Evolutionary conservation across 2,888 invertebrate genomes (phyloP).

Genomic region (Tanypteryx hageni): DNA sequence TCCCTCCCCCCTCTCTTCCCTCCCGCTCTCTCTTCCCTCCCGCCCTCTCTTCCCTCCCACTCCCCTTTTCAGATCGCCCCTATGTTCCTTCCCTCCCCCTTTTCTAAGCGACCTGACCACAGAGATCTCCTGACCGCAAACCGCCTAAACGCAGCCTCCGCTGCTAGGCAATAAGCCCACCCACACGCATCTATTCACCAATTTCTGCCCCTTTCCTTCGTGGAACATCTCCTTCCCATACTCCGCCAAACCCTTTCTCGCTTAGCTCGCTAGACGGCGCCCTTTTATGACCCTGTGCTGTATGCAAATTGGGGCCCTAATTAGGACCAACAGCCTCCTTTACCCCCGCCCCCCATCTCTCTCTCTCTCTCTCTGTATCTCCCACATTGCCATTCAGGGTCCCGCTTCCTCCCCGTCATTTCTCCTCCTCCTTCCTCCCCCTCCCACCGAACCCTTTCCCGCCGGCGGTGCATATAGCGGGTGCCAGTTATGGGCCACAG

Average conservation of each 20-base stretch:
- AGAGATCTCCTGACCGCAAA: neutral
- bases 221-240: neutral
- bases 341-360: neutral
- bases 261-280: neutral
- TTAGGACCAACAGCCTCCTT: constrained; percentile 33
- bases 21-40: neutral
- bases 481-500: neutral
- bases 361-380: neutral
- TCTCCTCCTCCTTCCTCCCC: neutral
- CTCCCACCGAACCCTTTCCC: neutral
- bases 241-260: too few relatives aligned
- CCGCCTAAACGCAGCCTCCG: neutral
- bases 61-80: too few relatives aligned
- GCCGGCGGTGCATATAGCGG: neutral
- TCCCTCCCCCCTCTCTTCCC: neutral
- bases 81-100: neutral
- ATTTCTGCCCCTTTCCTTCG: neutral
- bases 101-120: neutral
- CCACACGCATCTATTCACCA: neutral
- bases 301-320: constrained; percentile 44
- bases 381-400: neutral
- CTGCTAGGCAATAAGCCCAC: neutral
- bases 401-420: neutral
- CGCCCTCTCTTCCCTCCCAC: neutral
- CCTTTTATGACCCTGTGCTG: constrained; percentile 25